Evolutionary conservation across 2,113 vertebrate species (phyloP), one percentile per base, ranked within the genome.

Genomic region (Petromus typicus): DNA sequence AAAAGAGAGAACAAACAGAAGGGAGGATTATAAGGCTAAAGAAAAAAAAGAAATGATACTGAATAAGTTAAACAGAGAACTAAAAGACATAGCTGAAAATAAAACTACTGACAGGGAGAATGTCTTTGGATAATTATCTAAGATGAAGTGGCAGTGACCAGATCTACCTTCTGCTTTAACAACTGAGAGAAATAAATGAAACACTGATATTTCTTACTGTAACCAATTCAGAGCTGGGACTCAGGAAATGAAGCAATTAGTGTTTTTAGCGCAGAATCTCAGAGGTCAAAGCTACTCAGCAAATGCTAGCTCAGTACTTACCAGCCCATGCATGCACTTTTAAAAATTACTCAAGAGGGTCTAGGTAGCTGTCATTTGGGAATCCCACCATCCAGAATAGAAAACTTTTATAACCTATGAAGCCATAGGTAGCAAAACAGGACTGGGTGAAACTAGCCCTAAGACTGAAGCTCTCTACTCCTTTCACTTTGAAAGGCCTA

Each of bases 141-240:
- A 89, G 17, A 89, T 56, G 40, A 27, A 81, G 43, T 32, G 89
- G 61, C 25, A 71, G 14, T 92, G 40, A 89, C n/a, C 45, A 78
- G 40, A 95, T 30, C 25, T 84, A 89, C 61, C 40, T 82, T 20
- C n/a, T 89, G 67, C n/a, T 61, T 81, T 85, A 80, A 73, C 81
- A 61, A 56, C 20, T 23, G 12, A 7, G 61, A 80, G 83, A 64
- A 82, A 37, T 16, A 71, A 59, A 71, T 34, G 3, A 87, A 88
- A 85, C 34, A 71, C 61, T 54, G 16, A 12, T 73, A 86, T 45
- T 89, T 78, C 73, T 43, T 85, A 51, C 23, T 82, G 64, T 0
- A 84, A 64, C 30, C 23, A 78, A 86, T 23, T 11, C 25, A 54
- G 59, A 61, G 59, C 27, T 43, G 59, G 18, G 51, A 63, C 54